Evolutionary conservation across 2,888 invertebrate genomes (phyloP).

Genomic region (Eilema caniola): DNA sequence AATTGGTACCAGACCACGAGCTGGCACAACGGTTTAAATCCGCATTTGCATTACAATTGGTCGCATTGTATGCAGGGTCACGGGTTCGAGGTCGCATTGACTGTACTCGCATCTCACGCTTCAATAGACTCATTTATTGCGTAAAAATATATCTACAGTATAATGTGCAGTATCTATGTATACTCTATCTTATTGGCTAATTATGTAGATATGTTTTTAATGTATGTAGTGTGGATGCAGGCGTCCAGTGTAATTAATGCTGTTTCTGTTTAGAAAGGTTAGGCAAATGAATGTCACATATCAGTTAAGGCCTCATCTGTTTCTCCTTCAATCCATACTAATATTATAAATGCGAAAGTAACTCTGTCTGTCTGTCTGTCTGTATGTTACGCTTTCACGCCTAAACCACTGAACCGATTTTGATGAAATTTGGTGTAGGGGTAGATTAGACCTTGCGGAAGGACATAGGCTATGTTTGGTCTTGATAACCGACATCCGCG

Average conservation of each 20-base stretch:
- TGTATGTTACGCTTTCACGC: too few relatives aligned
- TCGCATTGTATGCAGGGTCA: constrained; percentile 79
- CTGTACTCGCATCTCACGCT: constrained; percentile 61
- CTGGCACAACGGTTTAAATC: constrained; percentile 70
- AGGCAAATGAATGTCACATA: background rate
- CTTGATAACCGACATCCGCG: too few relatives aligned
- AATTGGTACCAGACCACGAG: constrained; percentile 69
- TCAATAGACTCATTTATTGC: constrained; percentile 59
- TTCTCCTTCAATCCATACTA: too few relatives aligned
- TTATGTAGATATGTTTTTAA: background rate
- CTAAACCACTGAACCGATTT: too few relatives aligned
- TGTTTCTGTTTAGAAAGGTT: background rate
- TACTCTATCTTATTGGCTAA: background rate
- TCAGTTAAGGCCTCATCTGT: background rate
- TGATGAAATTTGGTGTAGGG: too few relatives aligned
- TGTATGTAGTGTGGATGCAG: background rate
- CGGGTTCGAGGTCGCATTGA: constrained; percentile 80
- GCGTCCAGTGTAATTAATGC: background rate
- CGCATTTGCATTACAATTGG: constrained; percentile 81
- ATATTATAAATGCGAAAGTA: too few relatives aligned
- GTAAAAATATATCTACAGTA: constrained; percentile 42
- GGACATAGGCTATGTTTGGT: too few relatives aligned
- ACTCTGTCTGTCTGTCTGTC: too few relatives aligned
- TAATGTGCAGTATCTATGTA: constrained; percentile 1
- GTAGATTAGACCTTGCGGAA: too few relatives aligned